These are phyloP conservation scores for Nesidiocoris tenuis DNA, from an alignment of 2,888 invertebrate genomes.

Conservation along the genomic window DNA sequence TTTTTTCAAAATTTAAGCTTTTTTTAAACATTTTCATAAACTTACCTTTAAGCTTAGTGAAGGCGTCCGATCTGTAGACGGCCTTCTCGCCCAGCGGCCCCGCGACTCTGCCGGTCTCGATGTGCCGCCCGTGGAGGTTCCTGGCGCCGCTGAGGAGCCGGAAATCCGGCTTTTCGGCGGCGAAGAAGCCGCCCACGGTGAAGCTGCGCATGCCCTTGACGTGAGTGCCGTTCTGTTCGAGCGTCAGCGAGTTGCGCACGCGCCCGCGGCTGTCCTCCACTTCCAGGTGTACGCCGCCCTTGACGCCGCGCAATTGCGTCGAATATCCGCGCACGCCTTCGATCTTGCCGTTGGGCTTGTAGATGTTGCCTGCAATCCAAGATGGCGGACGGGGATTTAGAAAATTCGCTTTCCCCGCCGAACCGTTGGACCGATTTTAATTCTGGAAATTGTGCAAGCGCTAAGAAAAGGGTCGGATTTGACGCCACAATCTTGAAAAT, in stretches of 20 bases:
- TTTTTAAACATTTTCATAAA: no score
- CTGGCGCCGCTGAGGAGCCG: slow-evolving; percentile 66
- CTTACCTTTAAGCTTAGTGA: slow-evolving; percentile 60
- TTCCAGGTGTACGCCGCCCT: slow-evolving; percentile 54
- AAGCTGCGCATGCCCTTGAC: slow-evolving; percentile 57
- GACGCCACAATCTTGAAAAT: no score
- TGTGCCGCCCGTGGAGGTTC: slow-evolving; percentile 55
- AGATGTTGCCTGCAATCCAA: slow-evolving; percentile 56
- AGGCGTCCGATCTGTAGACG: slow-evolving; percentile 66
- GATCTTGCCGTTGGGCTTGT: slow-evolving; percentile 69
- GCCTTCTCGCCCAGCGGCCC: slow-evolving; percentile 68
- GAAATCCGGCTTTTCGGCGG: slow-evolving; percentile 71
- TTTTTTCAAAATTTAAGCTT: slow-evolving; percentile 3
- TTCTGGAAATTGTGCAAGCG: no score
- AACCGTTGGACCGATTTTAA: no score
- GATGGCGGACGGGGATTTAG: no score
- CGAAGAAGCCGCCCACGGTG: slow-evolving; percentile 66
- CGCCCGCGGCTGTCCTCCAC: slow-evolving; percentile 53
- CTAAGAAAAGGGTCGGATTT: no score
- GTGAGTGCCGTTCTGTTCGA: slow-evolving; percentile 68
- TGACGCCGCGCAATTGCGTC: slow-evolving; percentile 55
- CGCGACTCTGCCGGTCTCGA: slow-evolving; percentile 70
- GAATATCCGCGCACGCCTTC: slow-evolving; percentile 57
- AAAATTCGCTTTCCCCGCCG: no score
- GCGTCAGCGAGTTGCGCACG: slow-evolving; percentile 56